phyloP scores from a whole-genome alignment of 2,113 vertebrate genomes.

The Antechinus flavipes region DNA sequence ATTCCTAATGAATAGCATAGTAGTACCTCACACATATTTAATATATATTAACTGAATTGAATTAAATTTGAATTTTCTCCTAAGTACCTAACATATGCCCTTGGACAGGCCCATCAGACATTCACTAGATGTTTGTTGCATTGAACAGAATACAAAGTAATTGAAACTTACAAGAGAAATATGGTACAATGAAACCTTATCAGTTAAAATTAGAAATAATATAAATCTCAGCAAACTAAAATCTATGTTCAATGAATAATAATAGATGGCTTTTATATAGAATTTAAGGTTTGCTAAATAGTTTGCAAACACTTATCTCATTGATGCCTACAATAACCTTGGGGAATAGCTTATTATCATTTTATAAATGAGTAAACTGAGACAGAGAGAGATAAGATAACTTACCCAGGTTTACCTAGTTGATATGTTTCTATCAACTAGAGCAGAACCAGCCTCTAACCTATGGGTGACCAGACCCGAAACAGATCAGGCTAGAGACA shows the following conservation, averaged over 20 bases:
- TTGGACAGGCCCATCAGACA: not conserved
- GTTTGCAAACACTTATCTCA: not conserved
- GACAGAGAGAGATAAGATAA: not conserved
- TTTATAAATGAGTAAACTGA: not conserved
- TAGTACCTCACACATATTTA: not conserved
- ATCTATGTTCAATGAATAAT: not conserved
- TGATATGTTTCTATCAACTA: not conserved
- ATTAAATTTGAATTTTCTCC: not conserved
- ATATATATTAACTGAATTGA: not conserved
- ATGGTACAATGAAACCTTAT: not conserved
- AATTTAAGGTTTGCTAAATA: not conserved
- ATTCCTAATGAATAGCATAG: not conserved
- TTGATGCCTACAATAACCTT: not conserved
- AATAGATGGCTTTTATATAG: not conserved
- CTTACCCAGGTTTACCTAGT: not conserved
- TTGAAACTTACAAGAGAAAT: not conserved
- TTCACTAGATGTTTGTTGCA: not conserved
- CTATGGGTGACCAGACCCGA: too few relatives aligned
- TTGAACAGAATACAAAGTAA: not conserved
- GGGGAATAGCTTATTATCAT: not conserved
- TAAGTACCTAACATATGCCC: not conserved
- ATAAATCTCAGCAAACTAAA: not conserved
- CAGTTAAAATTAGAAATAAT: not conserved
- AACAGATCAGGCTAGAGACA: too few relatives aligned
- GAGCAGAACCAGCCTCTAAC: too few relatives aligned